Evolutionary conservation across 37 sponge, comb jelly and placozoan species (phyloP).

Genomic region (Spongilla lacustris): DNA sequence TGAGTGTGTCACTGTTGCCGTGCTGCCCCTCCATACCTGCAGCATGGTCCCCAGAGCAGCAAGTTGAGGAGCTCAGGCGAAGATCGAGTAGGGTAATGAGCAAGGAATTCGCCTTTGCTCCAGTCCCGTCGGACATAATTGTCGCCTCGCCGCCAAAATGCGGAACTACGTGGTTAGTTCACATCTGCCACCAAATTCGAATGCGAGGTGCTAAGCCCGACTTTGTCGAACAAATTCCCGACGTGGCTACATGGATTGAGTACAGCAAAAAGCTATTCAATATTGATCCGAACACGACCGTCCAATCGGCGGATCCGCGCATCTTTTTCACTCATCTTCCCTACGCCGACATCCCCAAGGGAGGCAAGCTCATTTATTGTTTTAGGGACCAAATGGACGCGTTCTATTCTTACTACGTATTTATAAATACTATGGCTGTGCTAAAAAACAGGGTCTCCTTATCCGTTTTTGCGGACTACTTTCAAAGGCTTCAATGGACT

Average conservation of each 20-base stretch:
- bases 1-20: no score
- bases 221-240: slow-evolving; percentile 11
- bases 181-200: slow-evolving; percentile 18
- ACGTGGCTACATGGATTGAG: not conserved
- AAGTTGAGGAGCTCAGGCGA: no score
- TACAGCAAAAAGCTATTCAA: not conserved
- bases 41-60: no score
- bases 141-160: slow-evolving; percentile 10
- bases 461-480: not conserved
- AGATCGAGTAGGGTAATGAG: no score
- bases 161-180: slow-evolving; percentile 19
- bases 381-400: slow-evolving; percentile 9
- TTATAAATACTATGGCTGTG: not conserved
- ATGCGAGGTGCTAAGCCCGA: slow-evolving; percentile 10
- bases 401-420: not conserved
- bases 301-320: slow-evolving; percentile 7
- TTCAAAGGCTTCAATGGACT: not conserved
- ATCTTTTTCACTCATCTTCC: slow-evolving; percentile 9
- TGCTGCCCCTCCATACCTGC: no score
- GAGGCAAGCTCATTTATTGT: slow-evolving; percentile 19
- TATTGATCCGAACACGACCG: not conserved
- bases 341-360: slow-evolving; percentile 13
- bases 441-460: not conserved
- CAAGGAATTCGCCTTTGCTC: not conserved
- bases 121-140: slow-evolving; percentile 7